Percentiles rank a stretch among this genome's conserved stretches.
Evolutionary conservation across 2,888 invertebrate genomes (phyloP).

Genomic region (Lycophotia porphyrea): DNA sequence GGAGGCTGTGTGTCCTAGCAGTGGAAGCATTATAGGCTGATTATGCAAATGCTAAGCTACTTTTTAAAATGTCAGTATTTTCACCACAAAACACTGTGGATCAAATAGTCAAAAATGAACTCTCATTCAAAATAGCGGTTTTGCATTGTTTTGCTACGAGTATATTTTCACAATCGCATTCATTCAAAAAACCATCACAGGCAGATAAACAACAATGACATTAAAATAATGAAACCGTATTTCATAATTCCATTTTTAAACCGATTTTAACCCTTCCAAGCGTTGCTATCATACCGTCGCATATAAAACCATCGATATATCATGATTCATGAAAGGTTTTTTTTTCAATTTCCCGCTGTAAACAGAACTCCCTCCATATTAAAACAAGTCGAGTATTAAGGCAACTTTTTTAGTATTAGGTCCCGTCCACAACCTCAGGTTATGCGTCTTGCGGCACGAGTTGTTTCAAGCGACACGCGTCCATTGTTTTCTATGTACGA

Average conservation of each 20-base stretch:
- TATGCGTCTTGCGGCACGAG: background rate
- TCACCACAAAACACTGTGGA: background rate
- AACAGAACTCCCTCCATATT: slow-evolving; percentile 39
- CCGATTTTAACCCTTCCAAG: slow-evolving; percentile 44
- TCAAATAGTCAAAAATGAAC: background rate
- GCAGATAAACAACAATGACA: slow-evolving; percentile 12
- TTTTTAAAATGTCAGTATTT: background rate
- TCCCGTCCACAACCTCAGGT: background rate
- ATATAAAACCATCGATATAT: slow-evolving; percentile 41
- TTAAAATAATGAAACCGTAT: slow-evolving; percentile 21
- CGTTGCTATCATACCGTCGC: slow-evolving; percentile 40
- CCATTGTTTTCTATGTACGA: background rate
- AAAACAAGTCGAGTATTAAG: slow-evolving; percentile 31
- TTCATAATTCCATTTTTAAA: slow-evolving; percentile 42
- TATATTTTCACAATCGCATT: background rate
- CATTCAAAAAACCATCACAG: slow-evolving; percentile 9
- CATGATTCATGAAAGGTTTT: slow-evolving; percentile 39
- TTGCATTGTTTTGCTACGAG: background rate
- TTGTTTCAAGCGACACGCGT: background rate
- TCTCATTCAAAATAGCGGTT: background rate
- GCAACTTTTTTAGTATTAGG: slow-evolving; percentile 35
- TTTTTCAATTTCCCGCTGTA: slow-evolving; percentile 57
- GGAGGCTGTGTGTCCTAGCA: too few species aligned
- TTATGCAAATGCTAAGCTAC: too few species aligned
- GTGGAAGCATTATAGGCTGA: too few species aligned